These are phyloP conservation scores for Mimumesa dahlbomi DNA, from an alignment of 2,888 invertebrate species.

Conservation along the genomic window DNA sequence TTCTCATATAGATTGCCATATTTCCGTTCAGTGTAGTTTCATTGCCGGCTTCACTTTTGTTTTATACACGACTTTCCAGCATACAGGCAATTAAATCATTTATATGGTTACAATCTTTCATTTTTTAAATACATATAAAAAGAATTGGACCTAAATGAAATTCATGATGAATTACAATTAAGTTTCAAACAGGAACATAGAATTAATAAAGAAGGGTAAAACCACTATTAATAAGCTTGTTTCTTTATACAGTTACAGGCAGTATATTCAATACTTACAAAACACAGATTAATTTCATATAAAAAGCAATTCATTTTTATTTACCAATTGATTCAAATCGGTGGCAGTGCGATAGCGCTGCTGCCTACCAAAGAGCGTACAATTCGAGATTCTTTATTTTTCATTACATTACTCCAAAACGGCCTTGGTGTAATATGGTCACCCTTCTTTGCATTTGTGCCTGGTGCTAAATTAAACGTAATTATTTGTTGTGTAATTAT, in stretches of 20 bases:
- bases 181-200: slow-evolving; percentile 34
- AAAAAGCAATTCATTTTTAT: too few species aligned
- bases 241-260: slow-evolving; percentile 17
- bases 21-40: slow-evolving; percentile 18
- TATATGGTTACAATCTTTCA: not conserved
- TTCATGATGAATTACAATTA: slow-evolving; percentile 35
- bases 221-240: slow-evolving; percentile 18
- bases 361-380: slow-evolving; percentile 14
- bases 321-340: slow-evolving; percentile 35
- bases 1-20: slow-evolving; percentile 30
- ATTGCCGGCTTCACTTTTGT: slow-evolving; percentile 13
- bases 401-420: slow-evolving; percentile 65
- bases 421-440: slow-evolving; percentile 67
- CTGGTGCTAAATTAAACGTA: slow-evolving; percentile 45
- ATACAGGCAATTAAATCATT: slow-evolving; percentile 42
- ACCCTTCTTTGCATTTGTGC: slow-evolving; percentile 58
- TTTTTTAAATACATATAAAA: slow-evolving; percentile 21
- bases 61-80: slow-evolving; percentile 39
- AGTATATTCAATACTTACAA: not conserved
- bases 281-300: not conserved
- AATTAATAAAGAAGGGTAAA: slow-evolving; percentile 41
- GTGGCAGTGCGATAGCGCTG: slow-evolving; percentile 52
- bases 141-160: slow-evolving; percentile 15
- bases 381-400: slow-evolving; percentile 34
- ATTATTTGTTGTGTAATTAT: slow-evolving; percentile 11